phyloP scores from a whole-genome alignment of 1,140 invertebrate species.

The Bombus balteatus region DNA sequence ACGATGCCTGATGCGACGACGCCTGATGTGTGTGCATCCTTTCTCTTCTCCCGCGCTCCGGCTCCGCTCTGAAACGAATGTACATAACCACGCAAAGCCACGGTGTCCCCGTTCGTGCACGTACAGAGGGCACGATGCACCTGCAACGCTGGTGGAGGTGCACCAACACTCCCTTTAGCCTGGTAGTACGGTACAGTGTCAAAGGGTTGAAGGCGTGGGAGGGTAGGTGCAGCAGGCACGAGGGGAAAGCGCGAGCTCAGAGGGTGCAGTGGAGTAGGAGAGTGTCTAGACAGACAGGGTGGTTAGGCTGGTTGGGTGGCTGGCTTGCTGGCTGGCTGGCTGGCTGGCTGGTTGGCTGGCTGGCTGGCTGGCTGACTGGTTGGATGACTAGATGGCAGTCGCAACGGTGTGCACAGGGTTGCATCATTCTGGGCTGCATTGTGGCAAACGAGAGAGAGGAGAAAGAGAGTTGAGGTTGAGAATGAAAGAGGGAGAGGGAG shows the following conservation, averaged over 20 bases:
- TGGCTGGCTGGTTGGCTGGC: constrained; percentile 34
- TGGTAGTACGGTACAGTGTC: constrained; percentile 61
- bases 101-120: constrained; percentile 7
- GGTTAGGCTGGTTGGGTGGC: constrained; percentile 71
- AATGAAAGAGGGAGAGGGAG: neutral
- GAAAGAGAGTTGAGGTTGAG: neutral
- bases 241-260: constrained; percentile 63
- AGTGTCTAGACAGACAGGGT: constrained; percentile 80
- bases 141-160: constrained; percentile 26
- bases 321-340: constrained; percentile 61
- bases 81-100: constrained; percentile 41
- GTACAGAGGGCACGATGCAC: constrained; percentile 37
- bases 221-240: constrained; percentile 55
- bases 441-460: constrained; percentile 23
- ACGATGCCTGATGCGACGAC: constrained; percentile 70
- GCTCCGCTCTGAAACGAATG: constrained; percentile 40
- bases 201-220: constrained; percentile 75
- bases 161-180: constrained; percentile 57
- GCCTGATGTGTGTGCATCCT: constrained; percentile 65
- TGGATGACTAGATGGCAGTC: constrained; percentile 70
- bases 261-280: constrained; percentile 79
- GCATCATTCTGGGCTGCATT: constrained; percentile 59
- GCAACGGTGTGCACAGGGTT: constrained; percentile 57
- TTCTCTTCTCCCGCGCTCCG: constrained; percentile 28
- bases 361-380: constrained; percentile 46